Evolutionary conservation across 1,140 invertebrate genomes (phyloP).

Genomic region (Polyergus mexicanus): DNA sequence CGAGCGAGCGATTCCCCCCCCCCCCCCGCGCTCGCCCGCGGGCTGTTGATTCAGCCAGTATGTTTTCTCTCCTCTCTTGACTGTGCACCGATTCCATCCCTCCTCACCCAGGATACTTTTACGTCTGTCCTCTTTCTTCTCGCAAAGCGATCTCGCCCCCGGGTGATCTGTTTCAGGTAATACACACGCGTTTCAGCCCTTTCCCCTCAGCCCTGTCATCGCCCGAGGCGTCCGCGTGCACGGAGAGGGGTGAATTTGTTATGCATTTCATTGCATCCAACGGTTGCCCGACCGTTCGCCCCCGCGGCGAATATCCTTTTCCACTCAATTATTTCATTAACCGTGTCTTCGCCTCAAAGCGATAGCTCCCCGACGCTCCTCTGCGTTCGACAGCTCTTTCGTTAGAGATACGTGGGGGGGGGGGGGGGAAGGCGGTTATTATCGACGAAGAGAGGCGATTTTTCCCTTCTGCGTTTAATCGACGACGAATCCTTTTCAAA

Average conservation of each 20-base stretch:
- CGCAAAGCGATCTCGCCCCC: constrained; percentile 7
- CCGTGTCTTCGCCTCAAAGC: constrained; percentile 49
- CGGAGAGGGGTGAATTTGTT: constrained; percentile 28
- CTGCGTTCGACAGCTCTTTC: constrained; percentile 32
- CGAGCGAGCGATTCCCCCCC: constrained; percentile 44
- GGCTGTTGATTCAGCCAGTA: constrained; percentile 58
- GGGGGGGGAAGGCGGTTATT: background rate
- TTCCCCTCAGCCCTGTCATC: background rate
- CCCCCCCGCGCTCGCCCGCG: constrained; percentile 39
- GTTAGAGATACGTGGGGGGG: background rate
- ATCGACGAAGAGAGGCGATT: constrained; percentile 12
- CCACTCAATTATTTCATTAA: constrained; percentile 56
- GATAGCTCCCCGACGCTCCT: background rate
- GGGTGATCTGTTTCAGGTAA: constrained; percentile 60
- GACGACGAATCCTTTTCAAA: constrained; percentile 30
- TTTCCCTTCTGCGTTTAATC: constrained; percentile 35
- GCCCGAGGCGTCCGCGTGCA: constrained; percentile 33
- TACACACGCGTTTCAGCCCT: constrained; percentile 34
- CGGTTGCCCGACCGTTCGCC: background rate
- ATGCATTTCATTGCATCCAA: constrained; percentile 56
- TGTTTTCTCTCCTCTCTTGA: constrained; percentile 39
- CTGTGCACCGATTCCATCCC: constrained; percentile 17
- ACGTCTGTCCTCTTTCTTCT: constrained; percentile 7
- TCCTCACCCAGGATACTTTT: constrained; percentile 35
- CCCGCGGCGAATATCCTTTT: constrained; percentile 38